phyloP scores from a whole-genome alignment of 2,797 vertebrate species.

The Cheirogaleus major region DNA sequence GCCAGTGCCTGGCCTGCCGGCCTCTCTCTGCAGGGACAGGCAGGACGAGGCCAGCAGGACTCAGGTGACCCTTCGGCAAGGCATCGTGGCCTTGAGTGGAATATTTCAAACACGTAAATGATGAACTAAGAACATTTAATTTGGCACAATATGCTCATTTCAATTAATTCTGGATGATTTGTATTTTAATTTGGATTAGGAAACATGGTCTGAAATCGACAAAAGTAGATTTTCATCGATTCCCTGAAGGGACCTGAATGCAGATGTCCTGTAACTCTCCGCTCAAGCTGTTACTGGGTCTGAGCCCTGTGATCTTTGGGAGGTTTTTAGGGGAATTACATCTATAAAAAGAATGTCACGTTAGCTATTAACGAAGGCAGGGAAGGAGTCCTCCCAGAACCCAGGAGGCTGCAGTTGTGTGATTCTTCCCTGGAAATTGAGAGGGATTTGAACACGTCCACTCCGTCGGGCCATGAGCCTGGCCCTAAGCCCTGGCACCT shows the following conservation, averaged over 20 bases:
- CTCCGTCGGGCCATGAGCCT: rapidly evolving
- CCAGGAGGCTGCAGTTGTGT: no score
- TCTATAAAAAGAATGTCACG: not conserved
- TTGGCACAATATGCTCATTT: not conserved
- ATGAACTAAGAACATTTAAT: rapidly evolving
- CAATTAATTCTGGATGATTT: no score
- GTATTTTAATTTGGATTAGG: not conserved
- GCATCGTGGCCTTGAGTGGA: rapidly evolving
- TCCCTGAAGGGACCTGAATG: not conserved
- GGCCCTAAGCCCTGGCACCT: rapidly evolving
- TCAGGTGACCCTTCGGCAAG: not conserved
- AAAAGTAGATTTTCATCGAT: not conserved
- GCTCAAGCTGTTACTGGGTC: not conserved
- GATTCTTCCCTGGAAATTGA: no score
- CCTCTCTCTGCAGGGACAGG: rapidly evolving
- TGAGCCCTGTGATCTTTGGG: not conserved
- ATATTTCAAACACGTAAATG: not conserved
- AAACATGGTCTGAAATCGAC: not conserved
- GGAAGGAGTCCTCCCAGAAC: not conserved
- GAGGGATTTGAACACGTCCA: not conserved
- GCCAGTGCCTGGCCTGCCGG: not conserved
- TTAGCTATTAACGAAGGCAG: not conserved
- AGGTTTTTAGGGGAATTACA: not conserved
- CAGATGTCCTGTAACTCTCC: not conserved
- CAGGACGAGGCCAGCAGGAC: not conserved